A percentile compares a stretch with the other conserved stretches of the same genome.
Evolutionary conservation across 2,113 vertebrate genomes (phyloP).

Genomic region (Parus major): DNA sequence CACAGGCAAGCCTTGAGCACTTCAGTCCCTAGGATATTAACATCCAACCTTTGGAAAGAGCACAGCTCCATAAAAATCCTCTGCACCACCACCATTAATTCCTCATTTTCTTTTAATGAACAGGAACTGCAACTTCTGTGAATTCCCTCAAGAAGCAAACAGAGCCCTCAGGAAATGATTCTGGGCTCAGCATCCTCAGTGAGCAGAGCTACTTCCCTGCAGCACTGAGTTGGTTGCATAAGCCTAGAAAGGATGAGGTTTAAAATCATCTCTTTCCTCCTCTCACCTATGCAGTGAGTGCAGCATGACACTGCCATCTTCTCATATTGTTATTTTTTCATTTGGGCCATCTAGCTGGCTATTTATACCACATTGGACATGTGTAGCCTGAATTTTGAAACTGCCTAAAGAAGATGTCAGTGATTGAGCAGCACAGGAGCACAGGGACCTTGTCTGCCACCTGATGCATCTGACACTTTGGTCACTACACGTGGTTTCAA

Average conservation of each 20-base stretch:
- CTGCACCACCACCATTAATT: background rate
- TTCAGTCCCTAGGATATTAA: background rate
- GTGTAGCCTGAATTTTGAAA: background rate
- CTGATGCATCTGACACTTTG: background rate
- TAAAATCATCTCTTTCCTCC: background rate
- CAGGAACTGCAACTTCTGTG: background rate
- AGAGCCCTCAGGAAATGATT: background rate
- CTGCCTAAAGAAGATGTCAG: background rate
- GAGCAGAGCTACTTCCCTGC: background rate
- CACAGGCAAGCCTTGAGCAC: background rate
- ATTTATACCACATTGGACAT: background rate
- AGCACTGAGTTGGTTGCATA: background rate
- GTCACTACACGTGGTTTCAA: background rate
- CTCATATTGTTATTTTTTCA: background rate
- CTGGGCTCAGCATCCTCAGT: background rate
- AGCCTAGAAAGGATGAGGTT: background rate
- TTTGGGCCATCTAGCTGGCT: background rate
- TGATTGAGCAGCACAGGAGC: background rate
- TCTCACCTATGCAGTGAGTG: fast-evolving
- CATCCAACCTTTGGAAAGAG: background rate
- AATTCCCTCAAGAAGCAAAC: background rate
- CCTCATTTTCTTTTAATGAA: background rate
- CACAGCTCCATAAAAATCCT: background rate
- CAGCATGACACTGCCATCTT: background rate
- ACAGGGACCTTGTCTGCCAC: background rate